Evolutionary conservation across 2,113 vertebrate species (phyloP), one percentile per base, ranked within the genome.

Genomic region (Xenus cinereus): DNA sequence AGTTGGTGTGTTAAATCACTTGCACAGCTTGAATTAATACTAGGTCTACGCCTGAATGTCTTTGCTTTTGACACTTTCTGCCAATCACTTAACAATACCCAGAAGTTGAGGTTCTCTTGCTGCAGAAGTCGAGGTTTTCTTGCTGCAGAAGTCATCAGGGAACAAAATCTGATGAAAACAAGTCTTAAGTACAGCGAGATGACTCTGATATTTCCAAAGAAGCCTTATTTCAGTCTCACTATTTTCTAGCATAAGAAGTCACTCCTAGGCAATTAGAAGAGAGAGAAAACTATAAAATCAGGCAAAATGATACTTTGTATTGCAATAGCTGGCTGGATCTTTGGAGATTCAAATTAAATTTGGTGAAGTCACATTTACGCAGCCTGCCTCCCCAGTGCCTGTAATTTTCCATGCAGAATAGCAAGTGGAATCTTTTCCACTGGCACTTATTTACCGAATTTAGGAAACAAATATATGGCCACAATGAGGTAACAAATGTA

Each of bases 11-110:
- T 95, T 92, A 93, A 95, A 96, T 91, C 94, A 95, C 82, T 95
- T 88, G 43, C 95, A 96, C 86, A 94, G 94, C 74, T 97, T 93
- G 89, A 97, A 74, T 95, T 90, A 92, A 83, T 78, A 39, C 77
- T 35, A 68, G 76, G 43, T 50, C 43, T 72, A 27, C 41, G 48
- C 19, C 71, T 79, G 76, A 88, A 87, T 60, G 76, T 57, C 92
- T 87, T 82, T 79, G 33, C 64, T 89, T 87, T 67, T 89, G 83
- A 69, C 77, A 46, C 54, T 79, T 89, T 66, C 80, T 84, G 89
- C 51, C 86, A 95, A 30, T 92, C 89, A 66, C 39, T 53, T 62
- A 54, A 57, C 20, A 88, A 85, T 33, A 59, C 9, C 7, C 46
- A 77, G 43, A 86, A 93, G 41, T 12, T 59, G 39, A 90, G 14